Conservation (phyloP, 2,797 vertebrate species). For the Gymnopithys bicolor region DNA sequence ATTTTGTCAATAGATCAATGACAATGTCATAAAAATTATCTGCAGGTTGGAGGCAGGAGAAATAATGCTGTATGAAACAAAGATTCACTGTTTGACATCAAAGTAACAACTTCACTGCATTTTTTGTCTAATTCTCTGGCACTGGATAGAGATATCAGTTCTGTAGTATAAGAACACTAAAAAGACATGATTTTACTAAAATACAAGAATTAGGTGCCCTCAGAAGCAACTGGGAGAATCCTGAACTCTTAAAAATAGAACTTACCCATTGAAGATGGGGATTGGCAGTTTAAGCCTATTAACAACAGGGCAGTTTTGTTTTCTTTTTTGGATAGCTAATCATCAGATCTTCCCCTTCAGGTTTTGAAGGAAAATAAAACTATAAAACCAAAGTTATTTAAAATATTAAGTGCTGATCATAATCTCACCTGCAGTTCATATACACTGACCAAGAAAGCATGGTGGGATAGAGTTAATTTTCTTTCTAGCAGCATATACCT, state of each 20-base stretch:
- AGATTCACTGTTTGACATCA: background rate
- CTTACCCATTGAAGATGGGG: background rate
- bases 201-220: background rate
- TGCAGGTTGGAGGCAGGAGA: background rate
- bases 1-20: background rate
- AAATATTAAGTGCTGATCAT: background rate
- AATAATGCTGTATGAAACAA: background rate
- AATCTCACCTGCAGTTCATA: background rate
- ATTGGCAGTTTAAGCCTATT: background rate
- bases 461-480: background rate
- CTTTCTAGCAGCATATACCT: background rate
- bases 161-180: background rate
- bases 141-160: background rate
- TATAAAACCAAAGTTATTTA: background rate
- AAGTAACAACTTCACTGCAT: background rate
- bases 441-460: background rate
- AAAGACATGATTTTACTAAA: background rate
- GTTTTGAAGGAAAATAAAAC: slow-evolving; percentile 1
- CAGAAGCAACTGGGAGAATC: background rate
- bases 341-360: background rate
- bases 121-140: background rate
- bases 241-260: background rate
- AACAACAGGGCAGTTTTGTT: background rate
- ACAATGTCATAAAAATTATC: background rate
- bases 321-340: background rate